A percentile compares a stretch with the other conserved stretches of the same genome.
Conservation (phyloP, 2,797 vertebrate genomes). For the Girardinus metallicus region DNA sequence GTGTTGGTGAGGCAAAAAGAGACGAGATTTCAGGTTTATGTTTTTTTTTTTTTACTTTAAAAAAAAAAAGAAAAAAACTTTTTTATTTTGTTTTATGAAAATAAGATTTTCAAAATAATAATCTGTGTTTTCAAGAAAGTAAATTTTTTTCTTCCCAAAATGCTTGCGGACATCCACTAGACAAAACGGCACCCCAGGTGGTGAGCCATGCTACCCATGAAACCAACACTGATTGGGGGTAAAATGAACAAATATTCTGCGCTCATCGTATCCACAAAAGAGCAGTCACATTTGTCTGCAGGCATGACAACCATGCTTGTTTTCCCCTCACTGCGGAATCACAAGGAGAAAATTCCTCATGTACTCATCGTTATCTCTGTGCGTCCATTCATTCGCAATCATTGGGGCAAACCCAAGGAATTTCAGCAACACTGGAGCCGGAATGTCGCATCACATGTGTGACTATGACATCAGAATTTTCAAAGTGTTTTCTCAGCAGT, state of each 20-base stretch:
- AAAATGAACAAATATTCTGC: constrained; percentile 15
- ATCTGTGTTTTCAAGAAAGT: neutral
- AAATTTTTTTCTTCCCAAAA: neutral
- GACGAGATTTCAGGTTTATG: neutral
- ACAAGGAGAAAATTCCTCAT: constrained; percentile 32
- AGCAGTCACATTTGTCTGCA: constrained; percentile 21
- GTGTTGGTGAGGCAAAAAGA: neutral
- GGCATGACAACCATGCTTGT: constrained; percentile 63
- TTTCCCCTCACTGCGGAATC: constrained; percentile 56
- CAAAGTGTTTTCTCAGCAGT: neutral
- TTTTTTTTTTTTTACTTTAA: neutral
- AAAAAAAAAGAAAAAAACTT: no score
- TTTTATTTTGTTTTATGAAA: neutral
- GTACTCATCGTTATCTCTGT: constrained; percentile 19
- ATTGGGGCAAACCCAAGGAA: neutral
- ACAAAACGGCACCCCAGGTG: neutral
- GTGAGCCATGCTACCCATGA: neutral
- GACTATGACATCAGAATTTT: neutral
- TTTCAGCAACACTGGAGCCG: neutral
- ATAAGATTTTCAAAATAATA: neutral
- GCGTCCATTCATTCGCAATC: neutral
- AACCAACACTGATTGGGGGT: neutral
- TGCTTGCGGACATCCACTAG: neutral
- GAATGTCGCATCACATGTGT: neutral
- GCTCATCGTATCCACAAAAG: constrained; percentile 51